Evolutionary conservation across 2,888 invertebrate species (phyloP).

Genomic region (Agrypnus murinus): DNA sequence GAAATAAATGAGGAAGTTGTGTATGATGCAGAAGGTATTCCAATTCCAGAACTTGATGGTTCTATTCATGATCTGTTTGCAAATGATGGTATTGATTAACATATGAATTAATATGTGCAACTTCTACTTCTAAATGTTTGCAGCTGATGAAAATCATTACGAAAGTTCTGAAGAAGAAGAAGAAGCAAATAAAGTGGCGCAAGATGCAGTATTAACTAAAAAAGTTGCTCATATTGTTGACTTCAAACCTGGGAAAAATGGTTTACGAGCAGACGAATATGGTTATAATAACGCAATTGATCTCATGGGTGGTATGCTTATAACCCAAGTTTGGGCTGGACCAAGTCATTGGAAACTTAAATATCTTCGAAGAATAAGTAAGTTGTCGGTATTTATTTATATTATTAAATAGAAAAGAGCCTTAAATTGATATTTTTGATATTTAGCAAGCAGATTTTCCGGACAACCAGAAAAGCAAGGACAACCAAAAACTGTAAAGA

Average conservation of each 20-base stretch:
- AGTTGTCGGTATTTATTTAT: no score
- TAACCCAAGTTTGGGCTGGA: constrained; percentile 82
- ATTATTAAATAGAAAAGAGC: no score
- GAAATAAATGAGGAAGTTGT: constrained; percentile 37
- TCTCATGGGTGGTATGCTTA: constrained; percentile 64
- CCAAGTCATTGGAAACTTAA: constrained; percentile 88
- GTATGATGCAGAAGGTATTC: constrained; percentile 63
- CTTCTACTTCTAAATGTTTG: background rate
- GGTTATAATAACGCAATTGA: constrained; percentile 77
- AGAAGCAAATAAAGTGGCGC: constrained; percentile 65
- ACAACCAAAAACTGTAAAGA: constrained; percentile 33
- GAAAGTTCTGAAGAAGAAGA: constrained; percentile 55
- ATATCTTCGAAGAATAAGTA: constrained; percentile 63
- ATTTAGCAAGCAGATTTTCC: constrained; percentile 52
- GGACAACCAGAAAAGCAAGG: constrained; percentile 49
- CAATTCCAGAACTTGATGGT: constrained; percentile 68
- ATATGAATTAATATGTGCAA: no score
- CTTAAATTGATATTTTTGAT: no score
- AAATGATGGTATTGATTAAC: constrained; percentile 38
- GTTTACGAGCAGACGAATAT: constrained; percentile 78
- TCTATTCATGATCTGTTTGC: constrained; percentile 65
- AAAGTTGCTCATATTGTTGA: constrained; percentile 73
- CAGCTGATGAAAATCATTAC: background rate
- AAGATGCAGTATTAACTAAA: constrained; percentile 67
- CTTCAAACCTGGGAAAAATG: constrained; percentile 73